phyloP scores from a whole-genome alignment of 2,797 vertebrate genomes.

The Tympanoctomys barrerae region DNA sequence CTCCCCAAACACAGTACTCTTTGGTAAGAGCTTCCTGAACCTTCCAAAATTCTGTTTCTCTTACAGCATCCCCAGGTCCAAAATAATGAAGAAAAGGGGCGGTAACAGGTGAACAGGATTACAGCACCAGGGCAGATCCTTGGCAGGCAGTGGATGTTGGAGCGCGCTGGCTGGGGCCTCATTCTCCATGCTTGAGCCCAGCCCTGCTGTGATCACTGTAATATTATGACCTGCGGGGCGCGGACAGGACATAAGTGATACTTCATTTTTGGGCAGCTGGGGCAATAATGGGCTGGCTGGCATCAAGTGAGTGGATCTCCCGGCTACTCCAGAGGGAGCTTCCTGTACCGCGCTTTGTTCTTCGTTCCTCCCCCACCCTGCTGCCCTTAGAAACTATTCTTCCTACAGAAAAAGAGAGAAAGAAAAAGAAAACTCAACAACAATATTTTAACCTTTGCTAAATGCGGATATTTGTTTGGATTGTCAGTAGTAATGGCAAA shows the following conservation, averaged over 20 bases:
- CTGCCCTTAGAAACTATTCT: constrained; percentile 83
- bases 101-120: constrained; percentile 79
- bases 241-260: constrained; percentile 72
- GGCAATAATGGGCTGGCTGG: constrained; percentile 86
- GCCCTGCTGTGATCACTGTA: constrained; percentile 80
- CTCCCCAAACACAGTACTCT: constrained; percentile 57
- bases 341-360: constrained; percentile 83
- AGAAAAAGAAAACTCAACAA: constrained; percentile 84
- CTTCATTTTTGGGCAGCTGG: constrained; percentile 84
- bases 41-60: constrained; percentile 73
- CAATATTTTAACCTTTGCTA: constrained; percentile 81
- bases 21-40: constrained; percentile 70
- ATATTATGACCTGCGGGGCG: constrained; percentile 74
- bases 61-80: constrained; percentile 68
- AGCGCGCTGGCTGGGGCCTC: constrained; percentile 70
- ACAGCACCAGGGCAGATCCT: constrained; percentile 72
- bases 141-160: constrained; percentile 27
- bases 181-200: constrained; percentile 72
- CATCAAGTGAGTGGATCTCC: constrained; percentile 87
- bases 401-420: constrained; percentile 84
- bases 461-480: constrained; percentile 78
- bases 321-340: constrained; percentile 86
- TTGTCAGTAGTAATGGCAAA: constrained; percentile 37
- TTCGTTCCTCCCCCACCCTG: constrained; percentile 78
- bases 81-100: constrained; percentile 71